Evolutionary conservation across 1,140 invertebrate genomes (phyloP), one percentile per base, ranked within the genome.

Genomic region (Drosophila repletoides): DNA sequence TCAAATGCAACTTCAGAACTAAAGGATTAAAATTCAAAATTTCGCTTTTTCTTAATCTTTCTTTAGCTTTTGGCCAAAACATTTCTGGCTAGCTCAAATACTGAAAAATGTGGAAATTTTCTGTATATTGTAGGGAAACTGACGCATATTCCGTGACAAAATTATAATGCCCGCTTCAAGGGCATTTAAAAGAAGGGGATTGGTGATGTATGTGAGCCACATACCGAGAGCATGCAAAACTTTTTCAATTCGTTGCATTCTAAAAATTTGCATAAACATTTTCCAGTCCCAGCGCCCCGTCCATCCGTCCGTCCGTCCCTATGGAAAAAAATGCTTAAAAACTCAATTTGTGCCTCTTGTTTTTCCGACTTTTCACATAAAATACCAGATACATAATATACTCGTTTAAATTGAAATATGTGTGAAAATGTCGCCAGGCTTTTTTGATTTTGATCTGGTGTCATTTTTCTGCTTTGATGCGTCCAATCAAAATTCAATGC

Each of bases 401-500:
- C n/a, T n/a, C n/a, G n/a, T n/a, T 49, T 72, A 45, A 36, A 28
- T 55, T 36, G 22, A 56, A 56, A 48, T 10, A 7, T 48, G 28
- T 43, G 40, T 17, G 43, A 43, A 65, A 46, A 45, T 28, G 33
- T 45, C 34, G 6, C 10, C 10, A 22, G 26, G 46, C 24, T 48
- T 22, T n/a, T 38, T 12, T 15, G 24, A 56, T 46, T 41, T 43
- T 46, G 28, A 56, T 84, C 45, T 45, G 24, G 64, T 66, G 71
- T 60, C 73, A 63, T 31, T 67, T 79, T 63, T 84, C 74, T 56
- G 65, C 60, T 31, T 64, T 67, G 43, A 77, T 84, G 77, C 77
- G 61, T 79, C 77, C 79, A 83, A 83, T 83, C 77, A 83, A 83
- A 84, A 67, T 71, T 64, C 60, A 71, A 84, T 83, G 79, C 74